Base-by-base conservation (phyloP, 2,113 vertebrate genomes). In the Conger conger region DNA sequence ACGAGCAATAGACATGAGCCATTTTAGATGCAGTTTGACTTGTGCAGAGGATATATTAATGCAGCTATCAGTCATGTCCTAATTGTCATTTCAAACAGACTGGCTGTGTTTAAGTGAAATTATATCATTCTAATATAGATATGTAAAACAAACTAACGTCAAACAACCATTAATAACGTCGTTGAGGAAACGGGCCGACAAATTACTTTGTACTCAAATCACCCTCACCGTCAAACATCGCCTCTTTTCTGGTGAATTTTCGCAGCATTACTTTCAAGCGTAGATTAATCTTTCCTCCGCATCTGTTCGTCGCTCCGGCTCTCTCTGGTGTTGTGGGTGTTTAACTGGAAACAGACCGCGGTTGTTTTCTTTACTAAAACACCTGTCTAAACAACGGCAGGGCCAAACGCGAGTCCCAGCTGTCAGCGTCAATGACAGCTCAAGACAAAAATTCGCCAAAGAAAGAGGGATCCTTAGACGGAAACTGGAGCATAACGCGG, bases 361-460 rank as follows among this genome's bases (percentile, higher is more conserved):
- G 90, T 93, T 94, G 93, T 94, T 95, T 94, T 94, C 92, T 91
- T 94, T 94, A 89, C 88, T 89, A 88, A 93, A 95, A 91, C 95
- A 96, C 95, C 95, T 95, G 95, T 94, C 94, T 87, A 95, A 96
- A 96, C 92, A 96, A 91, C 91, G 80, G 92, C 90, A 86, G 89
- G 92, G 94, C 93, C 93, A 94, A 93, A 89, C 92, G 90, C 90
- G 86, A 92, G 91, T 87, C 92, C 90, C 82, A 76, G 91, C 93
- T 94, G 94, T 95, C 94, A 93, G 91, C 86, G 27, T 76, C 1
- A 54, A 89, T 93, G 93, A 94, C 93, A 91, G 92, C 92, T 91
- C 87, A 80, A 84, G 87, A 88, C 90, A 91, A 90, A 93, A 93
- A 91, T 89, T 90, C 91, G 85, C 88, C 35, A 27, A 17, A 82